phyloP scores from a whole-genome alignment of 1,140 invertebrate genomes.

The Hyles euphorbiae region DNA sequence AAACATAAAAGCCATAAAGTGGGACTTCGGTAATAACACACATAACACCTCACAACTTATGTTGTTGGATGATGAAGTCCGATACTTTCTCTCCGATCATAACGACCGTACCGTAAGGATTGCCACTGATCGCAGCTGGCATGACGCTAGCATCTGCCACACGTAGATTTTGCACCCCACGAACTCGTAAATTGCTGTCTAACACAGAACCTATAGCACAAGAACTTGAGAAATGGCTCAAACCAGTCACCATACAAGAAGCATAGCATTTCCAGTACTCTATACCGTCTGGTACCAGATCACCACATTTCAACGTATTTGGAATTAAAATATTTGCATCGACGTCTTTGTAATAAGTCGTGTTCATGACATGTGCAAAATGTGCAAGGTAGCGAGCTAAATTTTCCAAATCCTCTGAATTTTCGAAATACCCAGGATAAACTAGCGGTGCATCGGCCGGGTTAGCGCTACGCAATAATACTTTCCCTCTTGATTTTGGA shows the following conservation, averaged over 20 bases:
- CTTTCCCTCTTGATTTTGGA: conserved; percentile 74
- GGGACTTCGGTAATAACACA: no score
- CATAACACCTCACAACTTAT: no score
- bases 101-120: conserved; percentile 33
- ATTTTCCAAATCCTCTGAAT: conserved; percentile 56
- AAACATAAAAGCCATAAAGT: no score
- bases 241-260: conserved; percentile 39
- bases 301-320: conserved; percentile 17
- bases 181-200: conserved; percentile 67
- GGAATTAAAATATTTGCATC: conserved; percentile 24
- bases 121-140: conserved; percentile 18
- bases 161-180: conserved; percentile 38
- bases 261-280: conserved; percentile 68
- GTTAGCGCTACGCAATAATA: conserved; percentile 70
- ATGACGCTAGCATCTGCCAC: conserved; percentile 1
- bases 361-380: conserved; percentile 44
- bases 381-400: conserved; percentile 22
- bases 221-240: conserved; percentile 72
- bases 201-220: conserved; percentile 74
- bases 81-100: conserved; percentile 23
- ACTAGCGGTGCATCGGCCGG: conserved; percentile 77
- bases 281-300: conserved; percentile 15
- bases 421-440: conserved; percentile 75
- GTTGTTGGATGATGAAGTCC: no score
- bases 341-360: conserved; percentile 76